phyloP scores from a whole-genome alignment of 2,113 vertebrate species.

The Paraplagusia blochii region DNA sequence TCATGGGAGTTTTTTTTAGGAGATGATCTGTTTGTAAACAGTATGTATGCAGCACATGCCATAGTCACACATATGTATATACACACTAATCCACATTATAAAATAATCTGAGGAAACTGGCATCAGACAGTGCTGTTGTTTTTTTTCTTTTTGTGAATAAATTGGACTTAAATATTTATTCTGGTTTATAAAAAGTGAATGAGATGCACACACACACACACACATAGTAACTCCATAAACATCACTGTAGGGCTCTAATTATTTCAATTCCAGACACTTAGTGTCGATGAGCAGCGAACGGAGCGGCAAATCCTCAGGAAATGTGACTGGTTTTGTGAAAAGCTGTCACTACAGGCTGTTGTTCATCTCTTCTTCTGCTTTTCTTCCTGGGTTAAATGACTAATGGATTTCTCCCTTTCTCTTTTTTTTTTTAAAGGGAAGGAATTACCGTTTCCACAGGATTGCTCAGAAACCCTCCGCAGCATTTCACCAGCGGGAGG shows the following conservation, averaged over 20 bases:
- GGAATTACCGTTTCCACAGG: not conserved
- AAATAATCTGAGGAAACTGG: not conserved
- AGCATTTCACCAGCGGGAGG: not conserved
- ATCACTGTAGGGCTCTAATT: not conserved
- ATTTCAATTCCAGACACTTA: not conserved
- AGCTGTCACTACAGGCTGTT: not conserved
- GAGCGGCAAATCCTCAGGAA: not conserved
- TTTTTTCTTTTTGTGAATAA: not conserved
- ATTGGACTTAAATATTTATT: not conserved
- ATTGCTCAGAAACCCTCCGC: not conserved
- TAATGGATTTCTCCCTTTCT: too few species aligned
- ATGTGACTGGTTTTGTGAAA: not conserved
- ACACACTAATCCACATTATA: not conserved
- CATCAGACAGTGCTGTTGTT: not conserved
- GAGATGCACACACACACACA: too few species aligned
- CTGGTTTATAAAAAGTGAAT: not conserved
- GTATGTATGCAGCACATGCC: not conserved
- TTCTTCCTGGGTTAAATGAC: too few species aligned
- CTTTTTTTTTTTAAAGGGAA: too few species aligned
- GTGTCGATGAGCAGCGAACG: not conserved
- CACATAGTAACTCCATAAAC: not conserved
- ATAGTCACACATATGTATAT: not conserved
- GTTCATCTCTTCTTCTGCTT: too few species aligned
- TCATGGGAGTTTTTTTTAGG: not conserved
- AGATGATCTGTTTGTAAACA: not conserved